These are phyloP conservation scores for Salticus scenicus DNA, from an alignment of 2,888 invertebrate genomes.

Conservation along the genomic window DNA sequence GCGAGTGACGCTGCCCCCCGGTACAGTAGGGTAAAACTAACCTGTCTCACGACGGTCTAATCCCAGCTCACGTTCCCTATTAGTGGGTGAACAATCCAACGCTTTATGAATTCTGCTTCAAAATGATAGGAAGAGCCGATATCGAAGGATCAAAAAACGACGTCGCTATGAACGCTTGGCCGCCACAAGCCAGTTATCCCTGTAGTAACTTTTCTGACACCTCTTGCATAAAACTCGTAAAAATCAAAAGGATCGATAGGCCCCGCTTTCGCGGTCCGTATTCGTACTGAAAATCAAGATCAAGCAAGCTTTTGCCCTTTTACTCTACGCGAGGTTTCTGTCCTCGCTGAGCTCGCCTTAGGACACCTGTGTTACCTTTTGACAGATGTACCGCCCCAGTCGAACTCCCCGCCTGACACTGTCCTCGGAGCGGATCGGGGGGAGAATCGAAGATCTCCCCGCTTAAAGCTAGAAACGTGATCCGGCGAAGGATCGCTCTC, in stretches of 20 bases:
- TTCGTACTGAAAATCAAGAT: constrained; percentile 80
- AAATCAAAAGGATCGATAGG: constrained; percentile 82
- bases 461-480: constrained; percentile 74
- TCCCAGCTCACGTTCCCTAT: constrained; percentile 82
- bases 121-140: constrained; percentile 75
- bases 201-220: constrained; percentile 76
- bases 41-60: constrained; percentile 82
- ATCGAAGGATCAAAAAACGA: constrained; percentile 77
- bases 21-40: constrained; percentile 62
- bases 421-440: no score
- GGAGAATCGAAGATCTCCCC: no score
- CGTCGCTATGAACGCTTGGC: constrained; percentile 76
- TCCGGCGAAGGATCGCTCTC: constrained; percentile 74
- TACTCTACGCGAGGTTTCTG: constrained; percentile 84
- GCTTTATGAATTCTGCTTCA: constrained; percentile 83
- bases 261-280: constrained; percentile 80
- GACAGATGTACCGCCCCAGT: constrained; percentile 83
- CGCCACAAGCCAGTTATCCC: constrained; percentile 76
- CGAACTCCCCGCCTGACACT: constrained; percentile 81
- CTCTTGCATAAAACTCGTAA: constrained; percentile 77
- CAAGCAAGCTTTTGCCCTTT: constrained; percentile 83
- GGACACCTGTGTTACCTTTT: constrained; percentile 82
- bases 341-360: constrained; percentile 82
- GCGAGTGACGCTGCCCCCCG: no score
- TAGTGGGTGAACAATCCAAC: constrained; percentile 84